Percentiles rank a stretch among this genome's conserved stretches.
These are phyloP conservation scores for Pituophis catenifer DNA, from an alignment of 2,113 vertebrate genomes.

Conservation along the genomic window DNA sequence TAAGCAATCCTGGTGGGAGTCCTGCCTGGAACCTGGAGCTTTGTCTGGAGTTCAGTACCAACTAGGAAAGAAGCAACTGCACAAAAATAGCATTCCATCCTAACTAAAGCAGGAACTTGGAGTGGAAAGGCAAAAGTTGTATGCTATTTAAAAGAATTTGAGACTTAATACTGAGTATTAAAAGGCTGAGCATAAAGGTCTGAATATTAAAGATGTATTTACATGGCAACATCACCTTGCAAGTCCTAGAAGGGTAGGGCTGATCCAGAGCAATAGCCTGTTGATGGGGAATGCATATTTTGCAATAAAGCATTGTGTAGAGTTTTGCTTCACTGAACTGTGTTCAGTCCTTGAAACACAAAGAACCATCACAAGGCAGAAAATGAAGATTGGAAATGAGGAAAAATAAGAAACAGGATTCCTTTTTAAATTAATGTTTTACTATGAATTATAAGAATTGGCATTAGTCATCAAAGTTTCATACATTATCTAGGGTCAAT, in stretches of 20 bases:
- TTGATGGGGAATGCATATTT: neutral
- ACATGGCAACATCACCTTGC: neutral
- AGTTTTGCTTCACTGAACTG: neutral
- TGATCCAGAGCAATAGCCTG: neutral
- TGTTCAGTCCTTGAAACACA: neutral
- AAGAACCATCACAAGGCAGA: neutral
- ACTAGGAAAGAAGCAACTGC: neutral
- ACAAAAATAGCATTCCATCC: neutral
- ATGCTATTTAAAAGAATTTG: neutral
- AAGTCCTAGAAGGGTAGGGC: neutral
- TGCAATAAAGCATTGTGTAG: neutral
- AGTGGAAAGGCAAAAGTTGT: neutral
- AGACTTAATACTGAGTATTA: neutral
- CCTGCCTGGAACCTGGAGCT: neutral
- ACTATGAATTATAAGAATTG: neutral
- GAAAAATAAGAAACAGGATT: neutral
- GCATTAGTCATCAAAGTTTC: neutral
- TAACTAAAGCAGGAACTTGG: neutral
- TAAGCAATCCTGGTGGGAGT: neutral
- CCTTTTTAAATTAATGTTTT: neutral
- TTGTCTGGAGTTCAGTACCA: neutral
- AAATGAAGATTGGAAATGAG: neutral
- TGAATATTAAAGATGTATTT: neutral
- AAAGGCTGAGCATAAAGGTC: neutral
- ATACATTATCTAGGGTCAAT: neutral